Conservation (phyloP, 2,888 invertebrate genomes). For the Drosophila incognita region DNA sequence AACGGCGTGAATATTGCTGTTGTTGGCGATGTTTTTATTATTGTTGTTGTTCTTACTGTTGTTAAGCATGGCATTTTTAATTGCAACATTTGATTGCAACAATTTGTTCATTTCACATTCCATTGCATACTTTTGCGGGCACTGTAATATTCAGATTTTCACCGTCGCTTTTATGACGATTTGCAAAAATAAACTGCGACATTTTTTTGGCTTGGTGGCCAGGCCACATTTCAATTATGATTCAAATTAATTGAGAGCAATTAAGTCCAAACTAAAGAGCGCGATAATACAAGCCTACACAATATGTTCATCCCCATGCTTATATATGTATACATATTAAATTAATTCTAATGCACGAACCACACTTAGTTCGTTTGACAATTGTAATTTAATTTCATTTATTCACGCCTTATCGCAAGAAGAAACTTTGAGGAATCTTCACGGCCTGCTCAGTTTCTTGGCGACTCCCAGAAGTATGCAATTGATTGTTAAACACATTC, state of each 20-base stretch:
- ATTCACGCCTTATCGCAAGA: background rate
- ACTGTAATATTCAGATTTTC: slow-evolving; percentile 21
- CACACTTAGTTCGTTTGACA: background rate
- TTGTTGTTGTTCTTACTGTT: slow-evolving; percentile 8
- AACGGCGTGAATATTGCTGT: slow-evolving; percentile 12
- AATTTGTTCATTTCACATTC: slow-evolving; percentile 45
- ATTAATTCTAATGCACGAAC: slow-evolving; percentile 28
- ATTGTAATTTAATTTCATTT: background rate
- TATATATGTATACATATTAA: background rate
- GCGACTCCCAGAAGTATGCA: slow-evolving; percentile 10
- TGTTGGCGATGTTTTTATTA: slow-evolving; percentile 12
- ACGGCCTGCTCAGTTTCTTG: too few relatives aligned
- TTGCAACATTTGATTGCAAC: slow-evolving; percentile 45
- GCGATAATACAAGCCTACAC: slow-evolving; percentile 15
- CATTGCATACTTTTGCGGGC: slow-evolving; percentile 51
- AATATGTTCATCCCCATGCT: background rate
- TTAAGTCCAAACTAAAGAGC: slow-evolving; percentile 56
- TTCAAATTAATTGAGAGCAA: slow-evolving; percentile 66
- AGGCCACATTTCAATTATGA: slow-evolving; percentile 54
- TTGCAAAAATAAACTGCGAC: slow-evolving; percentile 15
- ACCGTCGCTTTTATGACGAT: slow-evolving; percentile 23
- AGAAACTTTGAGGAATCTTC: background rate
- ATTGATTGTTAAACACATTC: background rate
- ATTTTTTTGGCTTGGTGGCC: background rate
- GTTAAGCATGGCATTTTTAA: slow-evolving; percentile 45